Conservation (phyloP, 2,888 invertebrate species). For the Mystacides longicornis region DNA sequence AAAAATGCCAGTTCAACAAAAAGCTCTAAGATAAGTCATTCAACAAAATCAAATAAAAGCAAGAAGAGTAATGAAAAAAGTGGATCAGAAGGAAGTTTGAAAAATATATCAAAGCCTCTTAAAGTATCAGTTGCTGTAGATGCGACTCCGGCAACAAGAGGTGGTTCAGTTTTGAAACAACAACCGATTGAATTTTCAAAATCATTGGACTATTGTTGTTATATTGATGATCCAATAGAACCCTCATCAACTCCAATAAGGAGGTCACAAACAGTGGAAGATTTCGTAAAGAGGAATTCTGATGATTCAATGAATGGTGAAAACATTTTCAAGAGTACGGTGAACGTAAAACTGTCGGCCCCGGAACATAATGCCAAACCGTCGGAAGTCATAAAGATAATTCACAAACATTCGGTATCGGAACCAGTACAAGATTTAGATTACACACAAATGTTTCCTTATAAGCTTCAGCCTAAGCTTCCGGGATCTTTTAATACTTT, state of each 20-base stretch:
- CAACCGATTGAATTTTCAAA: slow-evolving; percentile 69
- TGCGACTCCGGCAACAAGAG: slow-evolving; percentile 68
- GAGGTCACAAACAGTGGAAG: slow-evolving; percentile 42
- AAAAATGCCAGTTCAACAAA: slow-evolving; percentile 11
- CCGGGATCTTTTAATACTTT: slow-evolving; percentile 25
- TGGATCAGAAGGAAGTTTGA: slow-evolving; percentile 20
- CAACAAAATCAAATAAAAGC: slow-evolving; percentile 43
- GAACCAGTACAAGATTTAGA: slow-evolving; percentile 59
- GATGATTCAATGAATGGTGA: slow-evolving; percentile 23
- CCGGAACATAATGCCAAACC: slow-evolving; percentile 29
- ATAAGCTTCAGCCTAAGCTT: slow-evolving; percentile 19
- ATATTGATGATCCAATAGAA: slow-evolving; percentile 23
- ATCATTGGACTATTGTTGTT: slow-evolving; percentile 45
- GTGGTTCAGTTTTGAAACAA: slow-evolving; percentile 65
- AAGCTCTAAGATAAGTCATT: slow-evolving; percentile 33
- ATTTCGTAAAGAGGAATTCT: slow-evolving; percentile 29
- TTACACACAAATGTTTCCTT: slow-evolving; percentile 36
- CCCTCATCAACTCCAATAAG: slow-evolving; percentile 31
- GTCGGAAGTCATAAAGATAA: slow-evolving; percentile 42
- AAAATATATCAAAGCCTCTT: slow-evolving; percentile 40
- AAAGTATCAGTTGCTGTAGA: slow-evolving; percentile 73
- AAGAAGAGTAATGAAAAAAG: slow-evolving; percentile 20
- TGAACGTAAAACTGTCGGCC: slow-evolving; percentile 32
- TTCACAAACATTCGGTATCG: slow-evolving; percentile 59
- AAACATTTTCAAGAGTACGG: slow-evolving; percentile 36